A percentile compares a stretch with the other conserved stretches of the same genome.
Conservation (phyloP, 2,797 vertebrate species). For the Buceros bicornis region DNA sequence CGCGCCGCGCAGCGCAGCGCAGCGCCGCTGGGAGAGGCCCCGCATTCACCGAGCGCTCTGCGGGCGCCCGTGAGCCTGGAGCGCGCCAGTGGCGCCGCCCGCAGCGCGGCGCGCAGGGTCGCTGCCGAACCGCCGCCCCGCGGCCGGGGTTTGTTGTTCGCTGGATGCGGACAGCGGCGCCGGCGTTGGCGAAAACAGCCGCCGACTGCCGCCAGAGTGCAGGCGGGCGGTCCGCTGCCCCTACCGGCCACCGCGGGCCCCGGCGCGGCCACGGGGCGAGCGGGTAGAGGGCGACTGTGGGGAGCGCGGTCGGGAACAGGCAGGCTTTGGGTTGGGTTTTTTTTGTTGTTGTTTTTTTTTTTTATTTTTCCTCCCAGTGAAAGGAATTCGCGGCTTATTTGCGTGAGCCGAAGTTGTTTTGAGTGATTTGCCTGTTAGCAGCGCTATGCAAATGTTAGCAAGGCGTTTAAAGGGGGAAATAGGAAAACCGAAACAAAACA, state of each 20-base stretch:
- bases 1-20: not conserved
- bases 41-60: not conserved
- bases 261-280: too few species aligned
- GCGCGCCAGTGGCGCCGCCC: too few species aligned
- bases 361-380: not conserved
- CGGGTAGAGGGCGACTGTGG: not conserved
- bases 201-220: not conserved
- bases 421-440: slow-evolving; percentile 32
- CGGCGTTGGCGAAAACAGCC: slow-evolving; percentile 47
- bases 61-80: too few species aligned
- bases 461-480: not conserved
- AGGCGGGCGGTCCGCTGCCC: not conserved
- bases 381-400: slow-evolving; percentile 27
- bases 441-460: slow-evolving; percentile 34
- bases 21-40: slow-evolving; percentile 8
- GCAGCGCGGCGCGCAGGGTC: not conserved
- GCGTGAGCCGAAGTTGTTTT: slow-evolving; percentile 5
- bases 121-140: not conserved
- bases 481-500: not conserved
- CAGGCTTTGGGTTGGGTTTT: not conserved
- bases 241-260: not conserved
- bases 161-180: slow-evolving; percentile 22
- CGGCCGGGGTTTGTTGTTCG: slow-evolving; percentile 34
- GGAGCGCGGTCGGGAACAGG: not conserved
- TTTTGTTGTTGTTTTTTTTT: too few species aligned